A percentile compares a stretch with the other conserved stretches of the same genome.
These are phyloP conservation scores for Sturnira hondurensis DNA, from an alignment of 2,113 vertebrate genomes.

Conservation along the genomic window DNA sequence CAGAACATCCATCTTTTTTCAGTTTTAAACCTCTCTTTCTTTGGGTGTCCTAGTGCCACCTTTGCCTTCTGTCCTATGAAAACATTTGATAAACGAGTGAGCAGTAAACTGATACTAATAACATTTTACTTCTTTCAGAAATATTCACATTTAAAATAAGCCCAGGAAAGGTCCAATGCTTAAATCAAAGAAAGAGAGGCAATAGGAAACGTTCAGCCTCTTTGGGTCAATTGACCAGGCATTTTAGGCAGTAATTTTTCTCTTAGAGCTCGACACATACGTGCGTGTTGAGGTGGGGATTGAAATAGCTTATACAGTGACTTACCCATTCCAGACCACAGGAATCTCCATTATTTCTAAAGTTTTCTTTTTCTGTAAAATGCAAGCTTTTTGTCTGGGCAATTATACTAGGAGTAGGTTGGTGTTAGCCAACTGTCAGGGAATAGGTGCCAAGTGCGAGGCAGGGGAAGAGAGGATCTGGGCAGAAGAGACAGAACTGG, in stretches of 20 bases:
- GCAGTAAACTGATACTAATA: background rate
- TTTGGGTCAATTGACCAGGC: background rate
- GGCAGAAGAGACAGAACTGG: background rate
- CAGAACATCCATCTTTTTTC: background rate
- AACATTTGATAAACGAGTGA: background rate
- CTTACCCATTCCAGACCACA: constrained; percentile 25
- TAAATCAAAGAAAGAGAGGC: background rate
- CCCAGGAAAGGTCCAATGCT: background rate
- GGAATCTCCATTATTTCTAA: constrained; percentile 47
- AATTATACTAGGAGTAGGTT: background rate
- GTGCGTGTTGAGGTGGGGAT: background rate
- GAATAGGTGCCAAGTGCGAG: background rate
- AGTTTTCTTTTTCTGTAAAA: constrained; percentile 31
- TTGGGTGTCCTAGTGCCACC: background rate
- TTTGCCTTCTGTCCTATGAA: background rate
- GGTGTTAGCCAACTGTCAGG: background rate
- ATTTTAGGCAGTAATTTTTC: background rate
- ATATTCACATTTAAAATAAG: constrained; percentile 5
- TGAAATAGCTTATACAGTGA: background rate
- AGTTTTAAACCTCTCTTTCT: background rate
- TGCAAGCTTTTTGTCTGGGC: constrained; percentile 4
- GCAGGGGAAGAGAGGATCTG: background rate
- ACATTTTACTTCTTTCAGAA: constrained; percentile 12
- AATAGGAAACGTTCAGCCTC: background rate
- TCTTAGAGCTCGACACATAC: background rate